Evolutionary conservation across 2,113 vertebrate species (phyloP), one percentile per base, ranked within the genome.

Genomic region (Caracal caracal): DNA sequence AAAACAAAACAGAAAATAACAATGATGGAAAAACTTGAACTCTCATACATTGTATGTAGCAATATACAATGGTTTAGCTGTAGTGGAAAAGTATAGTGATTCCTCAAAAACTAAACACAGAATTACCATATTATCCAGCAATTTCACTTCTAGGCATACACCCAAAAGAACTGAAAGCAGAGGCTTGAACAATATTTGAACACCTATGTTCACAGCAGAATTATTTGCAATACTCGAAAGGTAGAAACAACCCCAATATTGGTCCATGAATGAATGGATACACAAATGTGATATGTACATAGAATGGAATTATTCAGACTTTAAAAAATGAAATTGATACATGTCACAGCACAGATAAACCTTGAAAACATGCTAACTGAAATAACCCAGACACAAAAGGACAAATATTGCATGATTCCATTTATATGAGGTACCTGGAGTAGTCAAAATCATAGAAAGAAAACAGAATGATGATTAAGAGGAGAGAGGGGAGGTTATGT

Each of bases 1-100:
- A 56, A 96, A 79, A 93, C 53, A 35, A 83, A 88, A 35, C 43
- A 93, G 53, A 82, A 78, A 96, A 88, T 59, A 84, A 83, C 33
- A 86, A 43, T 53, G 1, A 6, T 26, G 11, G 61, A 71, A 70
- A 91, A 88, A 88, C 3, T 59, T 26, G 7, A 90, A 73, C 33
- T 76, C 43, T 78, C 43, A 71, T 1, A 88, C 28, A 51, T 3
- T 82, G 11, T 17, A 43, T 28, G 24, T 51, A 49, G 43, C 24
- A 65, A 16, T 80, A 19, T 49, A 65, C 90, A 78, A 76, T 59
- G 40, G 68, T 51, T 24, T 22, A 83, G 20, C 59, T 30, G 7
- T 63, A 63, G 3, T 83, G 13, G 43, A 92, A 94, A 30, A 70
- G 33, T 63, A 51, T 47, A 13, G 49, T 78, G 24, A 30, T 43